phyloP scores from a whole-genome alignment of 2,888 invertebrate species.

The Teleogryllus oceanicus region DNA sequence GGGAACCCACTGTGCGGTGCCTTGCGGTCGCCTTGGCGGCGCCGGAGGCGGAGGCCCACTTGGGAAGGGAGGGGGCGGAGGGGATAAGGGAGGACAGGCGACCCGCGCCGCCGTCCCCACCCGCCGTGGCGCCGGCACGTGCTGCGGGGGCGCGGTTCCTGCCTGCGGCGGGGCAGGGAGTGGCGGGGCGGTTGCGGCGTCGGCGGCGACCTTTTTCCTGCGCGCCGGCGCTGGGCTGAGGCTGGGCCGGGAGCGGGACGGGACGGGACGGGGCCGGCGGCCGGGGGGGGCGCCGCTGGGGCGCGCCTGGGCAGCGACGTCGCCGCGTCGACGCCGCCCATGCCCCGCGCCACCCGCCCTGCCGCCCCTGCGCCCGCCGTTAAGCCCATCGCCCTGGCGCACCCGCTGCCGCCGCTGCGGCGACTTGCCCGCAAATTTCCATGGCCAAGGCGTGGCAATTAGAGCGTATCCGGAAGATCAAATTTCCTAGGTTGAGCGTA shows the following conservation, averaged over 20 bases:
- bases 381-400: not conserved
- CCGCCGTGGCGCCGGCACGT: not conserved
- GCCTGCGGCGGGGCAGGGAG: not conserved
- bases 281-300: not conserved
- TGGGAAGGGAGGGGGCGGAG: not conserved
- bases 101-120: too few species aligned
- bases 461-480: constrained; percentile 20
- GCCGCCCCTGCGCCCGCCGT: constrained; percentile 11
- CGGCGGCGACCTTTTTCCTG: not conserved
- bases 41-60: not conserved
- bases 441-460: constrained; percentile 23
- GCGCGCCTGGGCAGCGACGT: constrained; percentile 10
- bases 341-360: constrained; percentile 22
- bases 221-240: not conserved
- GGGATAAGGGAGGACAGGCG: not conserved
- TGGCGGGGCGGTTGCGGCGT: not conserved
- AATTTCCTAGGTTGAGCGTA: constrained; percentile 23
- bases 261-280: constrained; percentile 18
- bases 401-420: not conserved
- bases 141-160: not conserved
- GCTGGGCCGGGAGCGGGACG: not conserved
- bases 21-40: not conserved
- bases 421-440: not conserved
- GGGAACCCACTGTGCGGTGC: too few species aligned
- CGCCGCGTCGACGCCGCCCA: constrained; percentile 4